Percentiles rank a stretch among this genome's conserved stretches.
These are phyloP conservation scores for Haliclona indistincta DNA, from an alignment of 37 sponge, comb jelly and placozoan species.

Conservation along the genomic window DNA sequence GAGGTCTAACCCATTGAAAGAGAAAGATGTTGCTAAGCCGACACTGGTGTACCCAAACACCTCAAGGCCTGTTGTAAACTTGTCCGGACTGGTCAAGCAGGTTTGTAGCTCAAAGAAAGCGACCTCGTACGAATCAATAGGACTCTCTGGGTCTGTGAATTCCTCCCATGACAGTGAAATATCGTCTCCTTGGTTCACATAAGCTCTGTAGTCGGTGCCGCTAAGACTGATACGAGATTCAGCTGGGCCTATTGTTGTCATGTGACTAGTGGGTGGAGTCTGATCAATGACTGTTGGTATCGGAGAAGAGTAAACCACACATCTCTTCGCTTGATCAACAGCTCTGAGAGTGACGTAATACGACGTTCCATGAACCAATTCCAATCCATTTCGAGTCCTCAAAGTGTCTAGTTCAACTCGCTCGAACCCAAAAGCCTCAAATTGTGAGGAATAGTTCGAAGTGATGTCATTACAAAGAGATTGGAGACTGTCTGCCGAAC, in stretches of 20 bases:
- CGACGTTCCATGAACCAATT: conserved; percentile 46
- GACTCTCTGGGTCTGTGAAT: conserved; percentile 70
- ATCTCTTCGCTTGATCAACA: conserved; percentile 72
- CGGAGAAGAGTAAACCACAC: conserved; percentile 20
- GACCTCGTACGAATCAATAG: conserved; percentile 59
- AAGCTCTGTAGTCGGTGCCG: conserved; percentile 22
- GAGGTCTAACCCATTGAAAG: conserved; percentile 18
- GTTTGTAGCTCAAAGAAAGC: conserved; percentile 21
- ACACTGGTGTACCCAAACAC: conserved; percentile 1
- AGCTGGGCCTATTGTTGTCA: conserved; percentile 13
- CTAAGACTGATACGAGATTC: conserved; percentile 10
- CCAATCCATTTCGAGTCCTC: conserved; percentile 8
- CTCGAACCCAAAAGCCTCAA: conserved; percentile 59
- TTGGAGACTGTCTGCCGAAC: conserved; percentile 5
- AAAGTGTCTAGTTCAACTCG: conserved; percentile 33
- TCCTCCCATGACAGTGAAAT: conserved; percentile 46
- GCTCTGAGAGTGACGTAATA: conserved; percentile 81
- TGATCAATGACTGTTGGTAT: conserved; percentile 55
- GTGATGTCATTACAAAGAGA: conserved; percentile 39
- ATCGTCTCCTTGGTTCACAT: conserved; percentile 2
- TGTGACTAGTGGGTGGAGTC: conserved; percentile 50
- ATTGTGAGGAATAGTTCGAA: conserved; percentile 16
- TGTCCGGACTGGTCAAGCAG: conserved; percentile 23
- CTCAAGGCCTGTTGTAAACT: neutral
- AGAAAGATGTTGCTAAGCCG: conserved; percentile 1